Conservation (phyloP, 2,888 invertebrate genomes). For the Peribatodes rhomboidaria region DNA sequence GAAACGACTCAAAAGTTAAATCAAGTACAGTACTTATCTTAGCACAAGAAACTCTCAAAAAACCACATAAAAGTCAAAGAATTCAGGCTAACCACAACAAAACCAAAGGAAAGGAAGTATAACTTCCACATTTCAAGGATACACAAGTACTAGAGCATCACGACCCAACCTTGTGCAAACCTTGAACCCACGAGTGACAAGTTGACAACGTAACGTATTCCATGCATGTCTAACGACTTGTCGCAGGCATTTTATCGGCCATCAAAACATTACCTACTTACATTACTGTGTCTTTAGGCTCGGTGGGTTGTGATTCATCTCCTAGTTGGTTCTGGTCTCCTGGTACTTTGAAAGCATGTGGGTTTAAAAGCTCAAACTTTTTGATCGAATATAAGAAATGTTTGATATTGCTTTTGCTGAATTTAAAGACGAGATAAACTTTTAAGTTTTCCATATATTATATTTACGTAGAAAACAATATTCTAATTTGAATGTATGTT, state of each 20-base stretch:
- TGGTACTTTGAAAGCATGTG: conserved; percentile 16
- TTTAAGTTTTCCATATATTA: not conserved
- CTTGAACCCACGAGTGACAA: conserved; percentile 33
- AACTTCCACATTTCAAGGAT: conserved; percentile 18
- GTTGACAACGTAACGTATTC: conserved; percentile 29
- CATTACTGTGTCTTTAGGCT: conserved; percentile 22
- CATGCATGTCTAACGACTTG: conserved; percentile 26
- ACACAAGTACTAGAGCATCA: conserved; percentile 9
- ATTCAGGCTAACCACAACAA: not conserved
- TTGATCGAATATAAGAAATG: not conserved
- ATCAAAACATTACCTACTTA: conserved; percentile 29
- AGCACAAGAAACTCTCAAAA: not conserved
- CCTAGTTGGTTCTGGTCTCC: conserved; percentile 14
- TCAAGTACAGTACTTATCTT: too few species aligned
- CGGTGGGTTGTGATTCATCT: conserved; percentile 13
- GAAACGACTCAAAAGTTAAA: not conserved
- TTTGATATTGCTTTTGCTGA: not conserved
- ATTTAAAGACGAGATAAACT: not conserved
- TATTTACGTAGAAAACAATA: too few species aligned
- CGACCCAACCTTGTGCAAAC: conserved; percentile 33
- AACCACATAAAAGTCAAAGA: not conserved
- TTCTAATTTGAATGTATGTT: too few species aligned
- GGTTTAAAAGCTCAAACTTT: conserved; percentile 12
- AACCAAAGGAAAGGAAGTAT: not conserved
- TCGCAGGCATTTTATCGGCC: conserved; percentile 24